Base-by-base conservation (phyloP, 2,797 vertebrate genomes). In the Synaphobranchus kaupii region DNA sequence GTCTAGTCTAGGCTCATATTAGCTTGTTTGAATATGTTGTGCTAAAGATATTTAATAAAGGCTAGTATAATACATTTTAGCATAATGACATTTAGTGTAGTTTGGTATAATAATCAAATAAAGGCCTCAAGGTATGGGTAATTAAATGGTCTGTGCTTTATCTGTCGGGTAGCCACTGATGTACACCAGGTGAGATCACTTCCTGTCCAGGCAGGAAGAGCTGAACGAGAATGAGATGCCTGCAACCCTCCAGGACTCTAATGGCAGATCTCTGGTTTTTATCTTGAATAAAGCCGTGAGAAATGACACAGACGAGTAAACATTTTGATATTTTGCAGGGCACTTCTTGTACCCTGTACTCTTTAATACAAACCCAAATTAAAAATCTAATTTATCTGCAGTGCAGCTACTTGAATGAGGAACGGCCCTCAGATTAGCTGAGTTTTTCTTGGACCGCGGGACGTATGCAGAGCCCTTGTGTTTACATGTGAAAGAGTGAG, bases 401-500 rank as follows among this genome's bases (percentile, higher is more conserved):
- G 86, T 48, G 25, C 71, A 84, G 63, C 47, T 8, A 25, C 50
- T 76, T 84, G 52, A 44, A 84, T 73, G 83, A 84, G 34, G 47
- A 84, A 78, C 22, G 0, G 58, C 10, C 83, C 22, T 71, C 28
- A 47, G 50, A 84, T 87, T 78, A 31, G 54, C 12, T 3, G 12
- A n/a, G 56, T 90, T 89, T 86, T 80, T 87, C 80, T 88, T 88
- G 88, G 85, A 90, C 80, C 60, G 58, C 52, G 66, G 82, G 31
- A 83, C 73, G 84, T 86, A 87, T 76, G 50, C 76, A 34, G 2
- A 25, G 85, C 50, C 44, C 71, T 58, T n/a, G 80, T 88, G 90
- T 92, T 91, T 88, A 90, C 88, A 90, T 90, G 90, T 88, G 81
- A 87, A 90, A n/a, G 83, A 90, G 88, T 90, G 88, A 89, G 90